These are phyloP conservation scores for Erebia ligea DNA, from an alignment of 2,888 invertebrate species.

Conservation along the genomic window DNA sequence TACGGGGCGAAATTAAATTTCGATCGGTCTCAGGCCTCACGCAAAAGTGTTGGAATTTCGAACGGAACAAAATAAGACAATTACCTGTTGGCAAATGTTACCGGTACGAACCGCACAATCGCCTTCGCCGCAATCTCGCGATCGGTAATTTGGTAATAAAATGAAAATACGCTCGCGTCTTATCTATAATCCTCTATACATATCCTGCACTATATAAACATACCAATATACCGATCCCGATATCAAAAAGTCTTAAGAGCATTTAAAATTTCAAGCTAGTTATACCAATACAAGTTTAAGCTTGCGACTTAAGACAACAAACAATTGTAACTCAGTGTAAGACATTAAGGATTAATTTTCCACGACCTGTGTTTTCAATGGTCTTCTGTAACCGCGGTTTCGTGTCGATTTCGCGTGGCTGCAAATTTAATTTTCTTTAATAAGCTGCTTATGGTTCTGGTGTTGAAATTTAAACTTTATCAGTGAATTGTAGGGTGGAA, in stretches of 20 bases:
- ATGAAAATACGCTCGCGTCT: conserved; percentile 80
- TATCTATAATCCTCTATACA: conserved; percentile 81
- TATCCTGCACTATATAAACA: conserved; percentile 76
- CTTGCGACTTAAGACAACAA: conserved; percentile 36
- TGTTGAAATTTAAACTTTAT: conserved; percentile 51
- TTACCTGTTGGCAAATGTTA: conserved; percentile 77
- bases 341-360: conserved; percentile 60
- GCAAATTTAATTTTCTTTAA: conserved; percentile 83
- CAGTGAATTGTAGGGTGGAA: conserved; percentile 41
- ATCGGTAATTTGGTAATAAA: conserved; percentile 85
- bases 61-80: conserved; percentile 67
- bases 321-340: conserved; percentile 48
- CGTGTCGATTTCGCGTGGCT: conserved; percentile 75
- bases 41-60: conserved; percentile 61
- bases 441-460: conserved; percentile 58
- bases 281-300: conserved; percentile 29
- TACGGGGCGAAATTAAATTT: conserved; percentile 38
- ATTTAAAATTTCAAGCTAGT: conserved; percentile 52
- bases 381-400: conserved; percentile 64
- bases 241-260: conserved; percentile 50
- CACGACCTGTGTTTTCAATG: conserved; percentile 46
- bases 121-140: conserved; percentile 66
- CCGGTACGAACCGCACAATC: conserved; percentile 71
- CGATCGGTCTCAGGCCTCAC: conserved; percentile 37
- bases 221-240: conserved; percentile 44